These are phyloP conservation scores for Nothobranchius kuhntae DNA, from an alignment of 2,113 vertebrate genomes.

Conservation along the genomic window DNA sequence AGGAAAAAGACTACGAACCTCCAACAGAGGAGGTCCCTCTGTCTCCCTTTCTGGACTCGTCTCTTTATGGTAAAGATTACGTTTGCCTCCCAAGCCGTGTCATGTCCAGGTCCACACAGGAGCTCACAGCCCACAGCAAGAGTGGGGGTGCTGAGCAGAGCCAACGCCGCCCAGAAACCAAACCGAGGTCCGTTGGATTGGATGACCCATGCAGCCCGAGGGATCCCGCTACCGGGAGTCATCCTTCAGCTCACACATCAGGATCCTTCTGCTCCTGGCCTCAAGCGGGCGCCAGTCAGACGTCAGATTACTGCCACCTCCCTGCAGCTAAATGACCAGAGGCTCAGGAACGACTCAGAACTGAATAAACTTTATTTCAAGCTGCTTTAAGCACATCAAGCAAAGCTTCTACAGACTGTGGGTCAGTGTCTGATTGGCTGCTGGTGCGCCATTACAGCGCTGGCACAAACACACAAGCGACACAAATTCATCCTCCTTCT, in stretches of 20 bases:
- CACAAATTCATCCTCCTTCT: too few relatives aligned
- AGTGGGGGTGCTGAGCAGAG: not conserved
- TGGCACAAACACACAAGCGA: too few relatives aligned
- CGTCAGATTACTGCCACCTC: conserved; percentile 62
- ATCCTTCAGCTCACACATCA: not conserved
- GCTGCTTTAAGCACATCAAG: fast-evolving
- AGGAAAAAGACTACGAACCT: conserved; percentile 3
- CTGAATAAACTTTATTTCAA: conserved; percentile 2
- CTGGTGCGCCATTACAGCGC: too few relatives aligned
- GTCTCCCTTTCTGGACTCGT: not conserved
- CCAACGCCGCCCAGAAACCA: not conserved
- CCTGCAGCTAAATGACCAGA: conserved; percentile 13
- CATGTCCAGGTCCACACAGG: conserved; percentile 44
- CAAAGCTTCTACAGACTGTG: too few relatives aligned
- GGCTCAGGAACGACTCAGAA: not conserved
- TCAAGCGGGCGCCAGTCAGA: conserved; percentile 13
- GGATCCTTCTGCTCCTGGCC: conserved; percentile 34
- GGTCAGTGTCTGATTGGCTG: too few relatives aligned
- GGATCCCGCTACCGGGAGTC: not conserved
- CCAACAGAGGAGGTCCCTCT: not conserved
- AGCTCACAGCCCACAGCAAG: conserved; percentile 23
- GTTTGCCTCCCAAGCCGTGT: conserved; percentile 47
- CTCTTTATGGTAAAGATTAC: conserved; percentile 21
- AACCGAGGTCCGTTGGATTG: not conserved
- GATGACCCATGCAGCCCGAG: not conserved